Conservation (phyloP, 2,888 invertebrate genomes). For the Chironomus tentans region DNA sequence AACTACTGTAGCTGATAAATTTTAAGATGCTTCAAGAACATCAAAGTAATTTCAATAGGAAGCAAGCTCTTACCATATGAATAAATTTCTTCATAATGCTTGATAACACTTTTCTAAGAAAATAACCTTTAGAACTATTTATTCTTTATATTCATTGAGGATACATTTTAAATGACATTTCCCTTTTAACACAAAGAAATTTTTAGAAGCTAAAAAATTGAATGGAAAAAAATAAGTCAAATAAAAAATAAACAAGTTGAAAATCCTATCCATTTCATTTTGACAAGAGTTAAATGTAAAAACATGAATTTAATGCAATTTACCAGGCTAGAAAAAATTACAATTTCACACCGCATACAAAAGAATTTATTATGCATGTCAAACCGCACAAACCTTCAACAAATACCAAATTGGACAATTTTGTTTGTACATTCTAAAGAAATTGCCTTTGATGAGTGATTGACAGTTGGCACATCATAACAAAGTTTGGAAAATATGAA, state of each 20-base stretch:
- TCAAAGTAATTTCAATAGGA: neutral
- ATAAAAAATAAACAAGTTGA: no score
- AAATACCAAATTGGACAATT: neutral
- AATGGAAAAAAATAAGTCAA: no score
- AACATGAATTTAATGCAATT: no score
- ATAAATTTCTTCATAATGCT: no score
- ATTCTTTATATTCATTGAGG: no score
- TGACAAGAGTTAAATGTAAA: no score
- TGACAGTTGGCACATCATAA: constrained; percentile 23
- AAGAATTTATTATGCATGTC: constrained; percentile 8
- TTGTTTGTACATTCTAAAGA: neutral
- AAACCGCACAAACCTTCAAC: neutral
- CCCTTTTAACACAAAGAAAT: no score
- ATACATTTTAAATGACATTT: no score
- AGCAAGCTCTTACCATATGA: no score
- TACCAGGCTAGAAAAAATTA: neutral
- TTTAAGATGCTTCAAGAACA: neutral
- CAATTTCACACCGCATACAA: neutral
- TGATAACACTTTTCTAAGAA: neutral
- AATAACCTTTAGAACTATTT: neutral
- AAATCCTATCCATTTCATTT: no score
- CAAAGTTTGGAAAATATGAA: neutral
- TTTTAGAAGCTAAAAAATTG: no score
- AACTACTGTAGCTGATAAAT: neutral
- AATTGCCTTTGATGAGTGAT: constrained; percentile 14